These are phyloP conservation scores for Dromococcyx pavoninus DNA, from an alignment of 2,797 vertebrate species.

Conservation along the genomic window DNA sequence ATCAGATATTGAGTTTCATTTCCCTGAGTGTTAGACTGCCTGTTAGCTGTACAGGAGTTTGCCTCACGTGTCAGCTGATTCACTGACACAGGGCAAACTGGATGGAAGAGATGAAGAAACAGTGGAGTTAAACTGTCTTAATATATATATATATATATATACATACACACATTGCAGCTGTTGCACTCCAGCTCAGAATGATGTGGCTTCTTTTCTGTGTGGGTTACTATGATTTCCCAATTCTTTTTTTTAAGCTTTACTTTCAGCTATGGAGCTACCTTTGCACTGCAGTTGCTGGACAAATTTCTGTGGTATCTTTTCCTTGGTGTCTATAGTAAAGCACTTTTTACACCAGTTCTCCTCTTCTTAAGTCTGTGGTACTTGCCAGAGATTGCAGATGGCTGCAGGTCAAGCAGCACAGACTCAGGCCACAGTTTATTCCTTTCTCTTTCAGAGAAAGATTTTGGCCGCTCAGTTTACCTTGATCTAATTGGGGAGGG, in stretches of 20 bases:
- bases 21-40: conserved; percentile 5
- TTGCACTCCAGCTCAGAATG: not conserved
- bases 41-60: conserved; percentile 15
- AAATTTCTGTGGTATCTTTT: not conserved
- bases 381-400: not conserved
- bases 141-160: not conserved
- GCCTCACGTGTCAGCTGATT: conserved; percentile 10
- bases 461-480: not conserved
- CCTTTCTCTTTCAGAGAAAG: not conserved
- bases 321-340: not conserved
- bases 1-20: conserved; percentile 27
- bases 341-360: not conserved
- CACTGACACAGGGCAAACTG: not conserved
- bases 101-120: not conserved
- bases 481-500: not conserved
- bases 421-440: not conserved
- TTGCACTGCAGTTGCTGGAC: not conserved
- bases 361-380: not conserved
- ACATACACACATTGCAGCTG: too few relatives aligned
- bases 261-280: not conserved
- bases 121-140: not conserved
- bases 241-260: not conserved
- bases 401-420: not conserved
- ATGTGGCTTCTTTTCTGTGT: not conserved
- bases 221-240: not conserved